These are phyloP conservation scores for Astyanax mexicanus DNA, from an alignment of 2,797 vertebrate species.

Conservation along the genomic window DNA sequence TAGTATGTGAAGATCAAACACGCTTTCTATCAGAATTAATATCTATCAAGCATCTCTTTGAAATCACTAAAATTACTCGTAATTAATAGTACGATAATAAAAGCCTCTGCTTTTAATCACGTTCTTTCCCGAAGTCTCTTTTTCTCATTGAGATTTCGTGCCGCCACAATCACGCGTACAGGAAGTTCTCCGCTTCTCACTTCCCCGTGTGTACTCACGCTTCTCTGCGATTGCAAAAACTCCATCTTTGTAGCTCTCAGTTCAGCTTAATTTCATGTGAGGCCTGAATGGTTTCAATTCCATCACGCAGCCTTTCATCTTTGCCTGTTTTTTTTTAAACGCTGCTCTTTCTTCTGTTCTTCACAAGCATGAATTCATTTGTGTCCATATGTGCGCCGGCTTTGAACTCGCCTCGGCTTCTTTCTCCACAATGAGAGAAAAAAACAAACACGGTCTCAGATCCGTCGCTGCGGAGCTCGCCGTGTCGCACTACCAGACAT, in stretches of 20 bases:
- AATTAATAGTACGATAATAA: neutral
- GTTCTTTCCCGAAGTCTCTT: neutral
- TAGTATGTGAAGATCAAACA: too few relatives aligned
- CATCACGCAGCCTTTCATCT: slow-evolving; percentile 64
- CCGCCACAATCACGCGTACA: neutral
- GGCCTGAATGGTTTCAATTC: slow-evolving; percentile 68
- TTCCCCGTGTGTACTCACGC: slow-evolving; percentile 34
- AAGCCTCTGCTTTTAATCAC: neutral
- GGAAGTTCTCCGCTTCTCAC: slow-evolving; percentile 21
- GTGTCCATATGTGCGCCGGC: slow-evolving; percentile 65
- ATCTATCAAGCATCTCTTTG: neutral
- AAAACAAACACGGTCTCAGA: slow-evolving; percentile 53
- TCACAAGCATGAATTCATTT: slow-evolving; percentile 68
- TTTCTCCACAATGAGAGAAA: slow-evolving; percentile 50
- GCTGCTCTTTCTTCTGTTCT: slow-evolving; percentile 57
- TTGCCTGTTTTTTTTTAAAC: slow-evolving; percentile 38
- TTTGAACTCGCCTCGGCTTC: slow-evolving; percentile 65
- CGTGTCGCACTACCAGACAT: slow-evolving; percentile 39
- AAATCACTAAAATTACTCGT: neutral
- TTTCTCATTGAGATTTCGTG: neutral
- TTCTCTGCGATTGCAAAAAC: slow-evolving; percentile 42
- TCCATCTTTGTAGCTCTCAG: slow-evolving; percentile 35
- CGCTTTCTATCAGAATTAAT: neutral
- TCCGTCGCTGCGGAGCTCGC: slow-evolving; percentile 28
- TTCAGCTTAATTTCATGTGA: slow-evolving; percentile 62